A percentile compares a stretch with the other conserved stretches of the same genome.
These are phyloP conservation scores for Mythimna vitellina DNA, from an alignment of 2,888 invertebrate genomes.

Conservation along the genomic window DNA sequence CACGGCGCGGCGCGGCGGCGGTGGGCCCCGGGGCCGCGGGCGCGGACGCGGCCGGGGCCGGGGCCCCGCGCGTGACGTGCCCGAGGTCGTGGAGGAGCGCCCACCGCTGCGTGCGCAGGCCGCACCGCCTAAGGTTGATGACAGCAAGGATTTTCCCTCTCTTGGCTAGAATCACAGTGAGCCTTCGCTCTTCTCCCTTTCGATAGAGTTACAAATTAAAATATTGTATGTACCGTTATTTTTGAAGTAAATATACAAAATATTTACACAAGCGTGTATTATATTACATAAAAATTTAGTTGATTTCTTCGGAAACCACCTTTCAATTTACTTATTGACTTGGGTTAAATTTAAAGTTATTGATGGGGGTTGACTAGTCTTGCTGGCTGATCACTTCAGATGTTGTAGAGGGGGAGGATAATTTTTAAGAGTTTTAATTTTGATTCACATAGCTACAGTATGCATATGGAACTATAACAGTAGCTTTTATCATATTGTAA, in stretches of 20 bases:
- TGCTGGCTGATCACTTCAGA: constrained; percentile 74
- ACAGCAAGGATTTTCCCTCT: constrained; percentile 98
- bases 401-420: constrained; percentile 84
- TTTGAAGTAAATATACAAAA: constrained; percentile 91
- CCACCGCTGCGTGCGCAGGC: constrained; percentile 76
- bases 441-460: constrained; percentile 83
- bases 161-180: constrained; percentile 93
- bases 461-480: constrained; percentile 84
- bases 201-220: constrained; percentile 89
- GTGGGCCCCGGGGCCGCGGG: constrained; percentile 92
- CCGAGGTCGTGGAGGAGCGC: constrained; percentile 80
- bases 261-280: constrained; percentile 90
- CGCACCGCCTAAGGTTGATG: constrained; percentile 96
- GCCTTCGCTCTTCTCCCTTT: constrained; percentile 86
- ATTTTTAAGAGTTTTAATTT: constrained; percentile 82
- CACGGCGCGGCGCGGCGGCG: constrained; percentile 93
- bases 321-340: constrained; percentile 59
- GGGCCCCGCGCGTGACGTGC: constrained; percentile 78
- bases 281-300: constrained; percentile 84
- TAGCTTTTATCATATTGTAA: constrained; percentile 89
- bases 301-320: constrained; percentile 66
- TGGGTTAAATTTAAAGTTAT: constrained; percentile 56
- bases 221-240: constrained; percentile 91
- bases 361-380: constrained; percentile 61
- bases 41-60: constrained; percentile 88